These are phyloP conservation scores for Rhombomys opimus DNA, from an alignment of 2,113 vertebrate genomes.

Conservation along the genomic window DNA sequence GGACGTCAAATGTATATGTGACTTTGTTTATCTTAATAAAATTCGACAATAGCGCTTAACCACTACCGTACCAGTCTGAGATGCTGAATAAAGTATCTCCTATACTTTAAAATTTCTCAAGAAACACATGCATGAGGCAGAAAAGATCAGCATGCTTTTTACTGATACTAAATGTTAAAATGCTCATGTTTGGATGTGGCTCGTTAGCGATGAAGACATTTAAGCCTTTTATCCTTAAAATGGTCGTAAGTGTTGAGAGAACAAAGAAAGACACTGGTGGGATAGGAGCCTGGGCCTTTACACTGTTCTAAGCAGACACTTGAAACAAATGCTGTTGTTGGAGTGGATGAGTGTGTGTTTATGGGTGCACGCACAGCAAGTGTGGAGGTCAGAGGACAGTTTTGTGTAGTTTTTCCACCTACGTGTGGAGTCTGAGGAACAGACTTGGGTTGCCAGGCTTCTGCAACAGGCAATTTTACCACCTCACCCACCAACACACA, in stretches of 20 bases:
- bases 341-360: not conserved
- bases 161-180: slow-evolving; percentile 24
- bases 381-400: not conserved
- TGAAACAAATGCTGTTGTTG: not conserved
- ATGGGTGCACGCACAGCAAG: not conserved
- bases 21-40: slow-evolving; percentile 54
- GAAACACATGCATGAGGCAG: not conserved
- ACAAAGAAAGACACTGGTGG: not conserved
- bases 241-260: not conserved
- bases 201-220: not conserved
- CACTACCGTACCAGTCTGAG: not conserved
- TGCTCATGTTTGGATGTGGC: not conserved
- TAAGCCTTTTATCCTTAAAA: slow-evolving; percentile 30
- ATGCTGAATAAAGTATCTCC: not conserved
- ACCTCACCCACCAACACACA: not conserved
- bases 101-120: slow-evolving; percentile 12
- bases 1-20: slow-evolving; percentile 19
- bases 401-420: not conserved
- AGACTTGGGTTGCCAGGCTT: not conserved
- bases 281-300: not conserved
- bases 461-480: no score
- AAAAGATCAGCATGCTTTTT: not conserved
- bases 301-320: not conserved
- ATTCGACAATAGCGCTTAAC: not conserved
- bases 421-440: not conserved